Percentiles rank a stretch among this genome's conserved stretches.
Evolutionary conservation across 2,888 invertebrate genomes (phyloP).

Genomic region (Perizoma flavofasciatum): DNA sequence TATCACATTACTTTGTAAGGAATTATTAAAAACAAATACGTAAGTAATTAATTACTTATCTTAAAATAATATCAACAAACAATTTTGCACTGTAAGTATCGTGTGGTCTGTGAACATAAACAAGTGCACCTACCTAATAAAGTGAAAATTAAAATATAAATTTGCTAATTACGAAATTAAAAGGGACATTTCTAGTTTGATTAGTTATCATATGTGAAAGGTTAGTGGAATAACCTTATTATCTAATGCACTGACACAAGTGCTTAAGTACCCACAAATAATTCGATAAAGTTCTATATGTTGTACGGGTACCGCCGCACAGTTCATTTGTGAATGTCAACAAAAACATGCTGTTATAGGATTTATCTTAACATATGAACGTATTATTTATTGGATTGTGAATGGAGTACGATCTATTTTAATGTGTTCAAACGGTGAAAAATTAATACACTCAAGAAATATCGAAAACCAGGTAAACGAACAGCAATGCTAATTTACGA

Average conservation of each 20-base stretch:
- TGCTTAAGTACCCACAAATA: constrained; percentile 18
- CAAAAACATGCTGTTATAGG: constrained; percentile 1
- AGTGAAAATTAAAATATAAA: too few species aligned
- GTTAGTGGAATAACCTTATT: constrained; percentile 40
- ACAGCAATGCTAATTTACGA: too few species aligned
- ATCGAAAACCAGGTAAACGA: too few species aligned
- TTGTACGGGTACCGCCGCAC: constrained; percentile 6
- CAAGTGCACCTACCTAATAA: too few species aligned
- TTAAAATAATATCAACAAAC: constrained; percentile 1
- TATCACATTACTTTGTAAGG: constrained; percentile 17
- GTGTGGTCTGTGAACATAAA: not conserved
- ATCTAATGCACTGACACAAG: constrained; percentile 24
- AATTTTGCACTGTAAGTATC: not conserved
- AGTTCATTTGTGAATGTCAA: constrained; percentile 14
- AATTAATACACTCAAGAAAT: too few species aligned
- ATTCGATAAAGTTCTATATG: constrained; percentile 8
- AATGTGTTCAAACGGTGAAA: not conserved
- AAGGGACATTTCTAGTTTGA: constrained; percentile 22
- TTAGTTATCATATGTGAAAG: constrained; percentile 50
- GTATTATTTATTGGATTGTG: not conserved
- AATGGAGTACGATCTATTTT: not conserved
- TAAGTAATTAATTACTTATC: not conserved
- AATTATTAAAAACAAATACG: constrained; percentile 3
- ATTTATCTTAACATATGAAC: not conserved
- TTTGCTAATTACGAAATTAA: not conserved